A percentile compares a stretch with the other conserved stretches of the same genome.
Evolutionary conservation across 2,113 vertebrate genomes (phyloP).

Genomic region (Arenaria interpres): DNA sequence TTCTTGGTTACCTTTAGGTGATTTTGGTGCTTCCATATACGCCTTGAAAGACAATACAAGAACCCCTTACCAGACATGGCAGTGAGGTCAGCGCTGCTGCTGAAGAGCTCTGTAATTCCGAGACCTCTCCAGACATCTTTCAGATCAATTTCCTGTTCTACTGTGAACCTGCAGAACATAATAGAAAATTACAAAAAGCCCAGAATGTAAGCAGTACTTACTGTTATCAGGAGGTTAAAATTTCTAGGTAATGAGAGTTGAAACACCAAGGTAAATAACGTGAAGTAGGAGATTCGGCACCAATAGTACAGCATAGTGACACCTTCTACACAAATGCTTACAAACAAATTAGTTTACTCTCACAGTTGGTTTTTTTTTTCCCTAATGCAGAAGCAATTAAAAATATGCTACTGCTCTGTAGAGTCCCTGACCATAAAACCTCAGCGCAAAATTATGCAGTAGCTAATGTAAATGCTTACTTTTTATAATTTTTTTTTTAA

Average conservation of each 20-base stretch:
- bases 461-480: not conserved
- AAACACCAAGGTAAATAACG: not conserved
- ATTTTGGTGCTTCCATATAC: not conserved
- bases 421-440: not conserved
- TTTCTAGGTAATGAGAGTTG: not conserved
- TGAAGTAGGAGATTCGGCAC: not conserved
- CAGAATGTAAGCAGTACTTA: not conserved
- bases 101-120: conserved; percentile 90
- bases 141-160: conserved; percentile 93
- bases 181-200: not conserved
- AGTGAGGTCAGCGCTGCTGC: conserved; percentile 89
- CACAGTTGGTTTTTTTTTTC: not conserved
- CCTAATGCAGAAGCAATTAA: not conserved
- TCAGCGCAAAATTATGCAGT: not conserved
- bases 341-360: not conserved
- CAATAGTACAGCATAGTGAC: not conserved
- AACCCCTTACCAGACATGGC: conserved; percentile 86
- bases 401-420: not conserved
- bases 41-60: not conserved
- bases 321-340: not conserved
- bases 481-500: not conserved
- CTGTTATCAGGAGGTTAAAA: not conserved
- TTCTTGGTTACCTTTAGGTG: not conserved
- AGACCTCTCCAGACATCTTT: conserved; percentile 86
- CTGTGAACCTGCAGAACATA: conserved; percentile 84